A percentile compares a stretch with the other conserved stretches of the same genome.
Conservation (phyloP, 2,113 vertebrate genomes). For the Dasyurus viverrinus region DNA sequence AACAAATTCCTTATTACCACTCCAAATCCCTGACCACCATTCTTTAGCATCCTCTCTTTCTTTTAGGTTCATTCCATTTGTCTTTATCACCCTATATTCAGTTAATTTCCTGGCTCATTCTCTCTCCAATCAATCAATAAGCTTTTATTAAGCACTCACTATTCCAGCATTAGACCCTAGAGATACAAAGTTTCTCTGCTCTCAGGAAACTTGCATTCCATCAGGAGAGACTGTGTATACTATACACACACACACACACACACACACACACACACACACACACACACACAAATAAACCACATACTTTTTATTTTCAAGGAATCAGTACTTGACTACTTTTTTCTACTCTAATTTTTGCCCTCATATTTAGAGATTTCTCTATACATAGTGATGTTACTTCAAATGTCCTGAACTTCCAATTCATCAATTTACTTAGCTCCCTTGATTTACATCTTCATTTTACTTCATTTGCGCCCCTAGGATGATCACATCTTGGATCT, state of each 20-base stretch:
- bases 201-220: background rate
- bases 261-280: no score
- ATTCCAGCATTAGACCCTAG: background rate
- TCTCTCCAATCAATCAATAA: background rate
- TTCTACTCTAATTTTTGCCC: background rate
- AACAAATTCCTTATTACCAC: background rate
- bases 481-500: background rate
- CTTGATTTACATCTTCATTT: background rate
- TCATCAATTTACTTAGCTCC: background rate
- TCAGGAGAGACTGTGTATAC: background rate
- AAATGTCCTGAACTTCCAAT: background rate
- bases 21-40: background rate
- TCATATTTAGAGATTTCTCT: background rate
- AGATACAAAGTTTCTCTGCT: background rate
- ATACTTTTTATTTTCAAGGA: background rate
- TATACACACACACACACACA: no score
- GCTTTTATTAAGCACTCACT: background rate
- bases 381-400: background rate
- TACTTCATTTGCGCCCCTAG: background rate
- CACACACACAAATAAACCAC: background rate
- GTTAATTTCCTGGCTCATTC: background rate
- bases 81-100: background rate
- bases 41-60: background rate
- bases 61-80: background rate
- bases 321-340: background rate